Evolutionary conservation across 2,888 invertebrate genomes (phyloP).

Genomic region (Drosophila mayaguana): DNA sequence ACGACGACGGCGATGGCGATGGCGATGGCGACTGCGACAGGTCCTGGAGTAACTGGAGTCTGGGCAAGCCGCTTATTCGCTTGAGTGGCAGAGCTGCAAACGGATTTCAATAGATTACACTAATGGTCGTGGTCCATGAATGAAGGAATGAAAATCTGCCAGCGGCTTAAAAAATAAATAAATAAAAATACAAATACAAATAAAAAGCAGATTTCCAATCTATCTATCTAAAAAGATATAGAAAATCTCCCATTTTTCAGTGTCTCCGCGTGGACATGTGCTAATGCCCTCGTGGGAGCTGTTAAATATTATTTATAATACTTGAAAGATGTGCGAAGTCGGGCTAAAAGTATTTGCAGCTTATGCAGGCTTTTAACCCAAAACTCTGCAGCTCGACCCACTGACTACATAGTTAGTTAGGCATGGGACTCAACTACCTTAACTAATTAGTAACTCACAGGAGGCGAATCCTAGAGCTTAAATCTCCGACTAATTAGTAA

Average conservation of each 20-base stretch:
- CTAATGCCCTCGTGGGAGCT: background rate
- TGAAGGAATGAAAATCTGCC: constrained; percentile 6
- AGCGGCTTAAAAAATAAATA: background rate
- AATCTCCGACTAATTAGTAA: too few species aligned
- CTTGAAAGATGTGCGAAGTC: background rate
- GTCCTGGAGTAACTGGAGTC: background rate
- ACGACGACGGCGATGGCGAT: background rate
- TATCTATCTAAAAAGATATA: background rate
- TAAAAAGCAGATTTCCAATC: background rate
- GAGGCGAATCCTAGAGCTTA: too few species aligned
- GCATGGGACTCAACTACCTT: too few species aligned
- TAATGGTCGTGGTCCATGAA: constrained; percentile 11
- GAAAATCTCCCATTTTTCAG: background rate
- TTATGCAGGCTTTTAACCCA: background rate
- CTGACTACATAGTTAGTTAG: too few species aligned
- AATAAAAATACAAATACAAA: background rate
- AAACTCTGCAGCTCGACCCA: background rate
- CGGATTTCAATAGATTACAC: constrained; percentile 24
- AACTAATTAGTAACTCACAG: too few species aligned
- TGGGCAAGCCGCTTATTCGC: constrained; percentile 29
- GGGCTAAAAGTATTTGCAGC: too few species aligned
- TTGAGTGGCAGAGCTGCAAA: constrained; percentile 19
- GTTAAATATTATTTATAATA: background rate
- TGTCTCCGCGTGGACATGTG: background rate
- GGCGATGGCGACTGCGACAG: background rate